Evolutionary conservation across 2,797 vertebrate species (phyloP).

Genomic region (Melanitta fusca): DNA sequence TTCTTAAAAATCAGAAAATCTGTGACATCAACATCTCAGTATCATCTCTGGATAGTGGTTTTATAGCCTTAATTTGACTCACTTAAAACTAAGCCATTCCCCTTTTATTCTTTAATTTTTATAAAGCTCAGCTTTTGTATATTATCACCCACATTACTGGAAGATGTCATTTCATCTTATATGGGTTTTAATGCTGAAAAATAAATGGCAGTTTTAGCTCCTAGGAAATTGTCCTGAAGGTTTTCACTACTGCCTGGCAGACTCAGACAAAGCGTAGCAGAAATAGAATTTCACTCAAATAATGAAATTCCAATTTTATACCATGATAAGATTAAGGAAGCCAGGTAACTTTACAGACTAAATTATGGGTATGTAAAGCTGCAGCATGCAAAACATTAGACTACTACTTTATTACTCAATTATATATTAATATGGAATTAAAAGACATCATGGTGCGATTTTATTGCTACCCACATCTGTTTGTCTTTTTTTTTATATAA

Average conservation of each 20-base stretch:
- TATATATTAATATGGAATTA: slow-evolving; percentile 68
- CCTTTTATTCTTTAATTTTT: neutral
- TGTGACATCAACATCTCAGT: neutral
- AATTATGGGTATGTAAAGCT: slow-evolving; percentile 25
- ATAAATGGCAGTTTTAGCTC: neutral
- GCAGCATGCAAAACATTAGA: slow-evolving; percentile 13
- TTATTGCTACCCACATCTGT: slow-evolving; percentile 55
- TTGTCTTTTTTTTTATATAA: slow-evolving; percentile 41
- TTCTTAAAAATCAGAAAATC: neutral
- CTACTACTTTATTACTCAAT: slow-evolving; percentile 56
- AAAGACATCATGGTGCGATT: slow-evolving; percentile 30
- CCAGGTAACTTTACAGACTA: slow-evolving; percentile 30
- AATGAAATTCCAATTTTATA: slow-evolving; percentile 39
- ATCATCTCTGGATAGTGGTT: neutral
- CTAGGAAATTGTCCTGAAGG: neutral
- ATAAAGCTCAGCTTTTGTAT: neutral
- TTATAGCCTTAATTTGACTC: neutral
- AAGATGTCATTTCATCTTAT: neutral
- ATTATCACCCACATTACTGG: neutral
- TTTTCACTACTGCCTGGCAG: neutral
- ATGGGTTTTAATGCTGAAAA: neutral
- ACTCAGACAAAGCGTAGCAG: neutral
- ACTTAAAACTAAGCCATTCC: neutral
- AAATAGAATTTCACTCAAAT: slow-evolving; percentile 22
- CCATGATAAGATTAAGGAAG: slow-evolving; percentile 22